Evolutionary conservation across 2,113 vertebrate species (phyloP).

Genomic region (Dendrocopos noguchii): DNA sequence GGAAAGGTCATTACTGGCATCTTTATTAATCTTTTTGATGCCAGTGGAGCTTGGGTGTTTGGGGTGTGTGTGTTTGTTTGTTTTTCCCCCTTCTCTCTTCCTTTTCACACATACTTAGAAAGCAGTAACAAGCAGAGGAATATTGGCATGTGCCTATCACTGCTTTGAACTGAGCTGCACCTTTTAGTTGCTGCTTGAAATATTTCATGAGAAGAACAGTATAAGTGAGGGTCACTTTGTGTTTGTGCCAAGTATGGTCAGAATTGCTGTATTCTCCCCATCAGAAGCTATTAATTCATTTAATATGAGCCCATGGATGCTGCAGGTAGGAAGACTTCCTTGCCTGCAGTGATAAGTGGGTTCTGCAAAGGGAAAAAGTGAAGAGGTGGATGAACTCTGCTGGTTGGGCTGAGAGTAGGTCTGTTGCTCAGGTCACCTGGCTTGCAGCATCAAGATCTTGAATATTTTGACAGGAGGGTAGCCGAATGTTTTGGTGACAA

Average conservation of each 20-base stretch:
- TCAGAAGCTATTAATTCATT: constrained; percentile 23
- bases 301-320: not conserved
- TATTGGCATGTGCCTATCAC: not conserved
- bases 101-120: not conserved
- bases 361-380: not conserved
- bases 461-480: not conserved
- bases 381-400: not conserved
- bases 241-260: not conserved
- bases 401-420: not conserved
- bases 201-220: not conserved
- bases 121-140: not conserved
- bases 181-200: constrained; percentile 1
- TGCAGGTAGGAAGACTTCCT: not conserved
- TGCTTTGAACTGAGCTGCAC: not conserved
- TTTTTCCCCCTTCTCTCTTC: not conserved
- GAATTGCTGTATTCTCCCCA: not conserved
- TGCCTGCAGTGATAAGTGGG: not conserved
- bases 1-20: not conserved
- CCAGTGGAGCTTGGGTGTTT: not conserved
- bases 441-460: not conserved
- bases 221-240: not conserved
- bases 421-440: not conserved
- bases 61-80: too few species aligned
- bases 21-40: not conserved
- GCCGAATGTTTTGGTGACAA: not conserved